phyloP scores from a whole-genome alignment of 2,888 invertebrate species.

The Acleris literana region DNA sequence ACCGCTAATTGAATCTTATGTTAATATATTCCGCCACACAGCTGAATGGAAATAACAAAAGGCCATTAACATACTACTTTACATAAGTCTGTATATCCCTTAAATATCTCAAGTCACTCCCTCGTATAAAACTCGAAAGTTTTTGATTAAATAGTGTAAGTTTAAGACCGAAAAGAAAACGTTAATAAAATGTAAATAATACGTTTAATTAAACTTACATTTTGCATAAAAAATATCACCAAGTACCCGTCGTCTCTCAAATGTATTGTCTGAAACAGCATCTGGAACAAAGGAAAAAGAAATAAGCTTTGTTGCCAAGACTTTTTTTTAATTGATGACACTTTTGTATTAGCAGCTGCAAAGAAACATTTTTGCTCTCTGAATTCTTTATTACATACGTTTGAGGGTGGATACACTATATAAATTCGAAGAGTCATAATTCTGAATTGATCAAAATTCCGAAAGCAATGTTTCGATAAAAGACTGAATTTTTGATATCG shows the following conservation, averaged over 20 bases:
- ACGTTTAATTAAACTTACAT: conserved; percentile 61
- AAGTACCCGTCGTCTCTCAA: conserved; percentile 52
- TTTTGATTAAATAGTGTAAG: conserved; percentile 2
- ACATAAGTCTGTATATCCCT: conserved; percentile 18
- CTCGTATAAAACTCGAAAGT: neutral
- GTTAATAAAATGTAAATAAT: conserved; percentile 13
- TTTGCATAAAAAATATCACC: conserved; percentile 70
- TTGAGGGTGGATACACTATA: no score
- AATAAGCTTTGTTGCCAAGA: conserved; percentile 8
- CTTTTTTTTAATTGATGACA: conserved; percentile 18
- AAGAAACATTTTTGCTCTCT: no score
- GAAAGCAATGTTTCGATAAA: no score
- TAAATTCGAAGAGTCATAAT: no score
- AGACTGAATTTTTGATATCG: no score
- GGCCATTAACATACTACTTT: conserved; percentile 22
- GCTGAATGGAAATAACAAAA: conserved; percentile 45
- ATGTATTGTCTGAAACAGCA: conserved; percentile 71
- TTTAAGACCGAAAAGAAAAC: neutral
- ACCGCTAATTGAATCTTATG: conserved; percentile 60
- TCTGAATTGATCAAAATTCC: no score
- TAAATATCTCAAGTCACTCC: neutral
- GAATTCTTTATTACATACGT: no score
- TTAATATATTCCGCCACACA: conserved; percentile 60
- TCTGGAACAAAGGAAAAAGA: conserved; percentile 65
- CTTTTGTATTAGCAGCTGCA: conserved; percentile 2